Evolutionary conservation across 2,888 invertebrate genomes (phyloP), one percentile per base, ranked within the genome.

Genomic region (Stegana nigrithorax): DNA sequence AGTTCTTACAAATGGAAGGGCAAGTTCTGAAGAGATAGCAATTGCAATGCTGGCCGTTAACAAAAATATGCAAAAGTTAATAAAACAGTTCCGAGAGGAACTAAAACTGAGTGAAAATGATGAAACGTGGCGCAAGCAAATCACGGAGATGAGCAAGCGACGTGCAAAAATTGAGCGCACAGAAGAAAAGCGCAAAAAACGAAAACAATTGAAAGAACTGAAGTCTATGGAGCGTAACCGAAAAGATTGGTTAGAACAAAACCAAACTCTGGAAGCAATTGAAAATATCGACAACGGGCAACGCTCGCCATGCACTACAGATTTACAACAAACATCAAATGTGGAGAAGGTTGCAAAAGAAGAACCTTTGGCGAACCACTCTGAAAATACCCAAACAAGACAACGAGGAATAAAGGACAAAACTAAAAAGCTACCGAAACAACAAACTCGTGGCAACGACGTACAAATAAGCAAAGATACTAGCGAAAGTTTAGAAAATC

Each of bases 31-130:
- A 2, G 84, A 84, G 69, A 56, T 80, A 17, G 80, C 76, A 1
- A 67, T 83, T 12, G 85, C 85, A 10, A 66, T 81, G 64, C 45
- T 85, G 19, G 78, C 80, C 0, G 64, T 69, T 2, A 81, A 85
- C 62, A 85, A 85, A 70, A 63, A 75, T 0, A 72, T 85, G 65
- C 62, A 66, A 17, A 65, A 63, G 4, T 64, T 84, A 23, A 64
- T 73, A 2, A 62, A 60, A 6, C 59, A 59, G 2, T 75, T 85
- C 47, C 70, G 68, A 29, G 42, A 65, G 3, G 59, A 73, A 1
- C 66, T 85, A 0, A 59, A 74, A 25, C 59, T 85, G 2, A 63
- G 67, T 26, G 71, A 68, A 19, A 51, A 68, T 10, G 61, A 67
- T 32, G 67, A 69, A 21, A 59, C 59, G 3, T 85, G 85, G 85